Percentiles rank a stretch among this genome's conserved stretches.
Evolutionary conservation across 2,113 vertebrate genomes (phyloP).

Genomic region (Lanius collurio): DNA sequence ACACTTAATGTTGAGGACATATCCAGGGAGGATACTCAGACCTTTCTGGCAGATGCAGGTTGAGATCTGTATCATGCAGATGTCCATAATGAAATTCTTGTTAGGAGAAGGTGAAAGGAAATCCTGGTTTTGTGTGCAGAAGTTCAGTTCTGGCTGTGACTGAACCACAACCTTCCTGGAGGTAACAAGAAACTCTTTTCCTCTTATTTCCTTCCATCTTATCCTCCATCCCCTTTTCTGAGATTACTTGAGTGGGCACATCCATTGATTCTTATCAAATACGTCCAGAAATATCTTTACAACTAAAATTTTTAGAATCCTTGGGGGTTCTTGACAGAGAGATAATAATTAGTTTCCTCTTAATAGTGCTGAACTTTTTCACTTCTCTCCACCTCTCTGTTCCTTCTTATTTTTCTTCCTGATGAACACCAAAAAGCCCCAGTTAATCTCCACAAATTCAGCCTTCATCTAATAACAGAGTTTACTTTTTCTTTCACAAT

Average conservation of each 20-base stretch:
- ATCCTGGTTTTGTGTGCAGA: neutral
- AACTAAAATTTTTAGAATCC: neutral
- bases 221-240: neutral
- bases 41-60: accelerated
- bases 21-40: neutral
- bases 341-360: neutral
- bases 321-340: neutral
- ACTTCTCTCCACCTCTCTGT: neutral
- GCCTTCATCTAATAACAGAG: neutral
- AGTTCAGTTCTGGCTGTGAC: neutral
- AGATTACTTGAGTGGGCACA: neutral
- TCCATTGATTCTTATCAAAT: neutral
- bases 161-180: neutral
- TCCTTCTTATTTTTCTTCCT: neutral
- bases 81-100: neutral
- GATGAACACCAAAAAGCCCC: neutral
- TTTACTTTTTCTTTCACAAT: neutral
- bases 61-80: neutral
- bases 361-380: neutral
- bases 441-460: neutral
- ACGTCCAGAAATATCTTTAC: neutral
- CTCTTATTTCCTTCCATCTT: neutral
- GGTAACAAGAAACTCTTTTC: neutral
- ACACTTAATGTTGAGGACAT: neutral
- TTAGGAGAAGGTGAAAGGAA: neutral